A percentile compares a stretch with the other conserved stretches of the same genome.
Conservation (phyloP, 2,888 invertebrate species). For the Epirrhoe alternata region DNA sequence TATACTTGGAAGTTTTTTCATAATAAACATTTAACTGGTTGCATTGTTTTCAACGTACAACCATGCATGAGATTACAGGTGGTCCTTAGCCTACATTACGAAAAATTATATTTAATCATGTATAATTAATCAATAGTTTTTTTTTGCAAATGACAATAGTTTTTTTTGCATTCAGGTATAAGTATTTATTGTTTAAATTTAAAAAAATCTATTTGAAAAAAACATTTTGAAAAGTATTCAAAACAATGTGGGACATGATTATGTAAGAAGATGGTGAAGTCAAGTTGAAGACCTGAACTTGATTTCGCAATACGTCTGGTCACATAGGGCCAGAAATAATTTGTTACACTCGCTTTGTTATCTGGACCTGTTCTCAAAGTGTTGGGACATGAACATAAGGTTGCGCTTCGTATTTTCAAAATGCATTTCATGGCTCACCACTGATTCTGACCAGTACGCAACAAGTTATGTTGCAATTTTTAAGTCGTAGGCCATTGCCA, state of each 20-base stretch:
- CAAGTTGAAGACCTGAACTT: background rate
- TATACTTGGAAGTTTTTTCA: too few relatives aligned
- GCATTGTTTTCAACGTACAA: too few relatives aligned
- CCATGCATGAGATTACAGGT: too few relatives aligned
- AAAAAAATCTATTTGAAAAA: too few relatives aligned
- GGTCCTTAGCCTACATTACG: too few relatives aligned
- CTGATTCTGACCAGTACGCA: conserved; percentile 45
- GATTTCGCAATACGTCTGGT: conserved; percentile 3
- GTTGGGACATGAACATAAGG: conserved; percentile 20
- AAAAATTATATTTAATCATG: too few relatives aligned
- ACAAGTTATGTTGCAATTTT: conserved; percentile 52
- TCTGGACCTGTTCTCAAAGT: conserved; percentile 17
- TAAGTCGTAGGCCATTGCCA: conserved; percentile 36
- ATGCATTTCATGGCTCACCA: conserved; percentile 53
- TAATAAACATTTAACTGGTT: too few relatives aligned
- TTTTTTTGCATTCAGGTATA: too few relatives aligned
- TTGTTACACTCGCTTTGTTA: background rate
- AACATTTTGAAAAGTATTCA: too few relatives aligned
- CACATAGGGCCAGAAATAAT: conserved; percentile 7
- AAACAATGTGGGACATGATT: background rate
- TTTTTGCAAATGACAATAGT: too few relatives aligned
- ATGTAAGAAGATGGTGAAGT: background rate
- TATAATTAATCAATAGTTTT: too few relatives aligned
- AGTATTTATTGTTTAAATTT: too few relatives aligned
- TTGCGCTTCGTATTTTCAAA: conserved; percentile 43